Conservation (phyloP, 2,113 vertebrate genomes). For the Tetraodon nigroviridis region DNA sequence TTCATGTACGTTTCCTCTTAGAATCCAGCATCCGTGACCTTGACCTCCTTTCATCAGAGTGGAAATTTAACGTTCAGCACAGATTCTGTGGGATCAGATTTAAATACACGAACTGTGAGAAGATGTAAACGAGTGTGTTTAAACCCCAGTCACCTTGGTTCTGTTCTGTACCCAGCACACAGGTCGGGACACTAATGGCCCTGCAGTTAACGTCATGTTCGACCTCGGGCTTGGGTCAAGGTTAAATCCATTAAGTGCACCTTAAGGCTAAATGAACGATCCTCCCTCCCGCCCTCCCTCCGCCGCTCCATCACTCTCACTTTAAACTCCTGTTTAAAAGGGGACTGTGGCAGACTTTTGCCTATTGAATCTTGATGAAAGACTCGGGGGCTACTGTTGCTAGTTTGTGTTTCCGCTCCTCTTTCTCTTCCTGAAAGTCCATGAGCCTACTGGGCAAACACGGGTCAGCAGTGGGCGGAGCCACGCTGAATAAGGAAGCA, state of each 20-base stretch:
- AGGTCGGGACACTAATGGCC: conserved; percentile 29
- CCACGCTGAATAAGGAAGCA: conserved; percentile 58
- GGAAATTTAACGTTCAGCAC: too few relatives aligned
- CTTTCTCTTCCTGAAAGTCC: conserved; percentile 30
- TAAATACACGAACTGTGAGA: too few relatives aligned
- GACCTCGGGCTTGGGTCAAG: conserved; percentile 43
- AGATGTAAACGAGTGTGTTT: too few relatives aligned
- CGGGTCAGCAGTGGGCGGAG: conserved; percentile 28
- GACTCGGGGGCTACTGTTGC: too few relatives aligned
- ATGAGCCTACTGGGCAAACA: conserved; percentile 55
- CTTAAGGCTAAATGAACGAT: conserved; percentile 44
- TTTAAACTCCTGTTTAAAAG: neutral
- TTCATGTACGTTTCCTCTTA: too few relatives aligned
- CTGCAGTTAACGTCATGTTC: neutral
- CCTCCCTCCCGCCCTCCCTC: conserved; percentile 7
- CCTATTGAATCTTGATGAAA: too few relatives aligned
- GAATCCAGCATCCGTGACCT: too few relatives aligned
- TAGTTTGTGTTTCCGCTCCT: conserved; percentile 29
- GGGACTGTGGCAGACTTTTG: too few relatives aligned
- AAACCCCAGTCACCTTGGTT: neutral
- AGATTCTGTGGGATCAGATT: too few relatives aligned
- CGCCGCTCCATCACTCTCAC: neutral
- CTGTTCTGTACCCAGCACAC: neutral
- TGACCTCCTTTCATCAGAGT: too few relatives aligned
- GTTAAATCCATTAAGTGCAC: conserved; percentile 51